Percentiles rank a stretch among this genome's conserved stretches.
These are phyloP conservation scores for Aphrophora alni DNA, from an alignment of 2,888 invertebrate species.

Conservation along the genomic window DNA sequence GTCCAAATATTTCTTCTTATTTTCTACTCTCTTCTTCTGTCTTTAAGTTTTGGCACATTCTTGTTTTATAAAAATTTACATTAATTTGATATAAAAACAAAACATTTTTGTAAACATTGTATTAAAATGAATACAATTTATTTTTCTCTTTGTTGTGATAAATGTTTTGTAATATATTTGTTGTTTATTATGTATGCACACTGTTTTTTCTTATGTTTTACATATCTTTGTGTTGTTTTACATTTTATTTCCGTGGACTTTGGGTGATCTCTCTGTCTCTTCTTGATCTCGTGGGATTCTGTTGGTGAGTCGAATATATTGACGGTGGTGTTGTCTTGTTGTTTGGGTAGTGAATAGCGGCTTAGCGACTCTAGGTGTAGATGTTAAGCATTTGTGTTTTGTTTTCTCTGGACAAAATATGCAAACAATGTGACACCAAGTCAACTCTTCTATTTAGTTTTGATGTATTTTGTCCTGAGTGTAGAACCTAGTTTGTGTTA, in stretches of 20 bases:
- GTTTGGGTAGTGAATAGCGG: neutral
- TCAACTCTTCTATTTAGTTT: too few species aligned
- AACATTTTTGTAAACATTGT: neutral
- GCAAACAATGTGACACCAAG: too few species aligned
- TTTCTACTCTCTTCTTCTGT: neutral
- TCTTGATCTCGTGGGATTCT: slow-evolving; percentile 31
- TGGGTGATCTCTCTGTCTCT: slow-evolving; percentile 44
- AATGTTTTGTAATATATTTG: slow-evolving; percentile 22
- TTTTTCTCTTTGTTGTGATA: slow-evolving; percentile 38
- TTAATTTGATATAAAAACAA: too few species aligned
- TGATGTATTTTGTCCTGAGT: neutral
- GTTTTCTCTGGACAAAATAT: neutral
- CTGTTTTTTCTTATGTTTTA: slow-evolving; percentile 45
- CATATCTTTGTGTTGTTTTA: slow-evolving; percentile 47
- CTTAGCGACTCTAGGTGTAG: neutral
- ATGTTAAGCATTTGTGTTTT: neutral
- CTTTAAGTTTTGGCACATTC: neutral
- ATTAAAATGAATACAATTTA: slow-evolving; percentile 37
- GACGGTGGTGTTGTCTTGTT: neutral
- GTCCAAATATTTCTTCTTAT: neutral
- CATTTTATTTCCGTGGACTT: slow-evolving; percentile 50
- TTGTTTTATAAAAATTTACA: neutral
- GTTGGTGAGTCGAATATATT: slow-evolving; percentile 44
- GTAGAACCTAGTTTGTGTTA: neutral
- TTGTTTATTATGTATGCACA: slow-evolving; percentile 24